These are phyloP conservation scores for Spatulosminthurus flaviceps DNA, from an alignment of 2,888 invertebrate species.

Conservation along the genomic window DNA sequence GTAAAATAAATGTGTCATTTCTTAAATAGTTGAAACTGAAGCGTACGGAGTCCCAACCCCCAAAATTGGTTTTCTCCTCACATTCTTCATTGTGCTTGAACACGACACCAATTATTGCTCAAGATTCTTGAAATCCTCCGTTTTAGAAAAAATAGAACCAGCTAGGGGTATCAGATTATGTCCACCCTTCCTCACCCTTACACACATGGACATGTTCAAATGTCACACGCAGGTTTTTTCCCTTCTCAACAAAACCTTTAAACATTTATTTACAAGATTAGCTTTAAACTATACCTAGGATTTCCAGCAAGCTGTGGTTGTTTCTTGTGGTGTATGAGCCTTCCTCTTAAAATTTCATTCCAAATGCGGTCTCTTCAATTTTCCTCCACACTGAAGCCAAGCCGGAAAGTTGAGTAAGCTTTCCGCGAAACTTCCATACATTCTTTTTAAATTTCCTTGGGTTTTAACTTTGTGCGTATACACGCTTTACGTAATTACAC, in stretches of 20 bases:
- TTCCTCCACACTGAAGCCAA: neutral
- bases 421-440: neutral
- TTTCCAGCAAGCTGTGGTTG: neutral
- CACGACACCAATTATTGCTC: constrained; percentile 8
- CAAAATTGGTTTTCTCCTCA: constrained; percentile 3
- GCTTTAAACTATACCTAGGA: constrained; percentile 1
- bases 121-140: neutral
- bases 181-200: constrained; percentile 4
- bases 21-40: neutral
- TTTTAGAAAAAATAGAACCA: neutral
- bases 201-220: neutral
- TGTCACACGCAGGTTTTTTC: too few relatives aligned
- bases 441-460: too few relatives aligned
- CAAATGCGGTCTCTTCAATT: neutral
- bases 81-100: constrained; percentile 1
- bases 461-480: too few relatives aligned
- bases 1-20: neutral
- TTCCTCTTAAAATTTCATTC: neutral
- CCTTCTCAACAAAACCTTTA: too few relatives aligned
- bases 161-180: constrained; percentile 18
- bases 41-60: constrained; percentile 3
- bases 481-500: too few relatives aligned
- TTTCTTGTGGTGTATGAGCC: neutral
- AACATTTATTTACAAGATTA: neutral
- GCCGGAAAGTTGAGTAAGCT: neutral